Evolutionary conservation across 1,140 invertebrate species (phyloP), one percentile per base, ranked within the genome.

Genomic region (Acromyrmex heyeri): DNA sequence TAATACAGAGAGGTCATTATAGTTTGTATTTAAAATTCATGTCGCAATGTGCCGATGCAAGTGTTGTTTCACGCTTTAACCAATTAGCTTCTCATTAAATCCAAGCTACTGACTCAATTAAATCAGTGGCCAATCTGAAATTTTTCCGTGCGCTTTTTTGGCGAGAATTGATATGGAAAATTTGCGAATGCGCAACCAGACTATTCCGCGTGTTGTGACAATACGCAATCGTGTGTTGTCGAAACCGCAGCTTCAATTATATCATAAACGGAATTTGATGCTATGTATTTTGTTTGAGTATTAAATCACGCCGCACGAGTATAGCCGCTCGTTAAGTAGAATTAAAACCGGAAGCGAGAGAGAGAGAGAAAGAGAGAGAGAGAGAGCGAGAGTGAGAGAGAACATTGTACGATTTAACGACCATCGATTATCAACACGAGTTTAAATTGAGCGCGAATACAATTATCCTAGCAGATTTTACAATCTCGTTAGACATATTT

Each of bases 361-460:
- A 30, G 30, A 30, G 30, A 30, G 27, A 34, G 16, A 34, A 16
- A 38, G 61, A 34, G 27, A 64, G 27, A 64, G 27, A 57, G 55
- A 55, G 21, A 61, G 59, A 18, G n/a, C 21, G 64, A 44, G 38
- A 69, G 21, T 48, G 65, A 48, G 12, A 48, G 65, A 69, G 65
- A 50, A 50, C 55, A 73, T 65, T 75, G 30, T 73, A n/a, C 50
- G 50, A 81, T 86, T 89, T 89, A 89, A 89, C 88, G 87, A 86
- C 61, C 73, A 87, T 87, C 88, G 89, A 90, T 90, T 90, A 90
- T 90, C 89, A 83, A 57, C 67, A 48, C 18, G 67, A 87, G 89
- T 90, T 87, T 87, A 87, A 90, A 90, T 89, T 83, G 77, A 87
- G 69, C 86, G 53, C 62, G 69, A 55, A 55, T 76, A 87, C 79